Evolutionary conservation across 2,888 invertebrate species (phyloP), one percentile per base, ranked within the genome.

Genomic region (Epinotia bilunana): DNA sequence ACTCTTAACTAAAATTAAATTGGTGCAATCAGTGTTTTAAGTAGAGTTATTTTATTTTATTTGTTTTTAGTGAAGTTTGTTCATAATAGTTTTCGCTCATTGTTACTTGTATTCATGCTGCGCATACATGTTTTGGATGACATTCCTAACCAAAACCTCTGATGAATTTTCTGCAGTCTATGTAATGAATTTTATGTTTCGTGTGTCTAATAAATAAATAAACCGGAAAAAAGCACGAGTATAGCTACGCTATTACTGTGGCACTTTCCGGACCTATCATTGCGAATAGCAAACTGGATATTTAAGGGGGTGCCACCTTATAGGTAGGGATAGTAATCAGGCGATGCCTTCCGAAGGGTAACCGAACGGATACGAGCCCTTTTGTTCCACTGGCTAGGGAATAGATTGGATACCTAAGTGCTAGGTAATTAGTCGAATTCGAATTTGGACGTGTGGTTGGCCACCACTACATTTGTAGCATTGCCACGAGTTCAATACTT

Each of bases 271-370:
- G 5, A 77, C 53, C 73, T 76, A 73, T 84, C 82, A 84, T 84
- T 85, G 83, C 83, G 83, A 84, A 87, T 84, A 86, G 87, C 87
- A 86, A 85, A 84, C 86, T 86, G 84, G 86, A 86, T 87, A 84
- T 83, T 83, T 80, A 80, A 77, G 78, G 82, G 84, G 81, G 83
- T 78, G 80, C 79, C 78, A 64, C 23, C 18, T 78, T 78, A 76
- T 75, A 71, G 78, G 77, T 80, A 83, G 80, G 79, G 83, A 78
- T 79, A 76, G 84, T 84, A 87, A 88, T 88, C 87, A 86, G 86
- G 80, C 83, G 80, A 84, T 84, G 82, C 85, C 81, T 85, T 83
- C 78, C 84, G 85, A 84, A 80, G 80, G 79, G 79, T 79, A 82
- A 81, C 79, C 84, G 84, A 78, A 79, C 81, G 84, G 86, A 84